These are phyloP conservation scores for Platypus cylindrus DNA, from an alignment of 2,888 invertebrate species.

Conservation along the genomic window DNA sequence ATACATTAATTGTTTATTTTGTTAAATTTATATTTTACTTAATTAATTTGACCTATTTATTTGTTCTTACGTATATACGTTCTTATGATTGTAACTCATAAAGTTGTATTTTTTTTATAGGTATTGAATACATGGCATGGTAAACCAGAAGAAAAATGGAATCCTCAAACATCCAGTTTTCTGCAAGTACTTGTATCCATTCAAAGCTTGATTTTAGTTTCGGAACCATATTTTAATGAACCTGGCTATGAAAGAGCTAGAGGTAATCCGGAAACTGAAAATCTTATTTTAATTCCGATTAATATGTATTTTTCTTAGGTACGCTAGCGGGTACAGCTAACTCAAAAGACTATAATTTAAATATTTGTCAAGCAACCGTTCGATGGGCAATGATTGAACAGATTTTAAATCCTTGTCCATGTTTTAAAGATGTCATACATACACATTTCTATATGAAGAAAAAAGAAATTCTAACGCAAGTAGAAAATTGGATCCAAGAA, in stretches of 20 bases:
- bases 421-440: constrained; percentile 87
- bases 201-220: constrained; percentile 81
- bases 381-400: constrained; percentile 96
- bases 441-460: constrained; percentile 92
- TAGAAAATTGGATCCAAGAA: constrained; percentile 83
- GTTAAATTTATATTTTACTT: no score
- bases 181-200: constrained; percentile 87
- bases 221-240: constrained; percentile 91
- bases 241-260: constrained; percentile 86
- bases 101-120: constrained; percentile 4
- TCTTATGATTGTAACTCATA: no score
- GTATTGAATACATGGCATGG: constrained; percentile 94
- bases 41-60: no score
- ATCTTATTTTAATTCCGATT: not conserved
- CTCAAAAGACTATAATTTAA: constrained; percentile 88
- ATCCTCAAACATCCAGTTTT: constrained; percentile 89
- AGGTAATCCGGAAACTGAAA: constrained; percentile 34
- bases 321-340: constrained; percentile 80
- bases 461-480: constrained; percentile 77
- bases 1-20: no score
- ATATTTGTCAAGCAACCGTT: constrained; percentile 88
- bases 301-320: constrained; percentile 7
- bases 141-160: constrained; percentile 94
- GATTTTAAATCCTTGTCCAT: constrained; percentile 76
- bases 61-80: no score